Evolutionary conservation across 2,113 vertebrate species (phyloP).

Genomic region (Alethe castanea): DNA sequence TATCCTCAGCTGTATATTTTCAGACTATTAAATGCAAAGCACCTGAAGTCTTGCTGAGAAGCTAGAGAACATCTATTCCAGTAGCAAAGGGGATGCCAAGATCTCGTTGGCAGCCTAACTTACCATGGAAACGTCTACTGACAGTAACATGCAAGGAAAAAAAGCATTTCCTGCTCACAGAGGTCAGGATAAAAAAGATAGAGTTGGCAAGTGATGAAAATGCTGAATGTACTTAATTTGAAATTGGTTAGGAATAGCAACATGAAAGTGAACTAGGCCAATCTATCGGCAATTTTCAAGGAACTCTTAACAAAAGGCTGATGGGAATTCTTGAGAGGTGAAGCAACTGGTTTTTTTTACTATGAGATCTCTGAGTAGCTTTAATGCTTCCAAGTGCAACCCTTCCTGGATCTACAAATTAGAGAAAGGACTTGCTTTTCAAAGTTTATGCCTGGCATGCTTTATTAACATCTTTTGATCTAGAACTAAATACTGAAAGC

Average conservation of each 20-base stretch:
- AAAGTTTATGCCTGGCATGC: background rate
- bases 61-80: background rate
- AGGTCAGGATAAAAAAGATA: background rate
- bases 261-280: background rate
- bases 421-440: background rate
- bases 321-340: background rate
- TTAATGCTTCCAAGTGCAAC: background rate
- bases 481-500: background rate
- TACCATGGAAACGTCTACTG: background rate
- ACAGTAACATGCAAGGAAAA: background rate
- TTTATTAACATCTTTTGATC: background rate
- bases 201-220: background rate
- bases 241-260: background rate
- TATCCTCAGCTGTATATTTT: background rate
- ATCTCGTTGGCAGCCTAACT: background rate
- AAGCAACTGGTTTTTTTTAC: background rate
- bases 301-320: background rate
- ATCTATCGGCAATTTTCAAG: background rate
- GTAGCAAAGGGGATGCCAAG: background rate
- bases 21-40: background rate
- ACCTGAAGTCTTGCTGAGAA: background rate
- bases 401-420: background rate
- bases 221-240: background rate
- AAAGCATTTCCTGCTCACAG: background rate
- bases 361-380: background rate